Evolutionary conservation across 2,113 vertebrate genomes (phyloP), one percentile per base, ranked within the genome.

Genomic region (Petrocephalus microphthalmus): DNA sequence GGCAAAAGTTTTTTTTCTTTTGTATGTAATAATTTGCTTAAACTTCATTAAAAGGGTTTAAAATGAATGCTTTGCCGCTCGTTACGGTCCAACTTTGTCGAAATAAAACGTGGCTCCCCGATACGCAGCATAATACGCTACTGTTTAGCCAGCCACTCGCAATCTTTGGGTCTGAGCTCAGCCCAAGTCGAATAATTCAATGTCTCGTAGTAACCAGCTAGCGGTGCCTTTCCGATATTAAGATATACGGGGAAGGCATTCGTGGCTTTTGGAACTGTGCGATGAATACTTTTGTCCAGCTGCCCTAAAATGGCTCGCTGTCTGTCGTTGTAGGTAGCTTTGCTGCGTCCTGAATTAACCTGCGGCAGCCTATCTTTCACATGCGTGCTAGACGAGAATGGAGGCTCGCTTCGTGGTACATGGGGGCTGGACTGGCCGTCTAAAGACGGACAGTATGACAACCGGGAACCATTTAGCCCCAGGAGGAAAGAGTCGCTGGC

Each of bases 291-390:
- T 83, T 4, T 10, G 37, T n/a, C 81, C 22, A 42, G 45, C 37
- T 47, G 81, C 81, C 45, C 42, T 83, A 83, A 83, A 83, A 83
- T 47, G 81, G 81, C 81, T 83, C 81, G 81, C 45, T 20, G 81
- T 22, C 81, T 83, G 81, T 49, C 45, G 22, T 49, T 83, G 81
- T 45, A 83, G 29, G 33, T 19, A 13, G 33, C 71, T 78, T 42
- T 4, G 67, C 71, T 78, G 11, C 60, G 60, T 67, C 60, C 60
- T 29, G 60, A 29, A 67, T 67, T 67, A 67, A 67, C 25, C 60
- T 67, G 11, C 10, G n/a, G 11, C 60, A 67, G 60, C 60, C 60
- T 25, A 1, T 29, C 25, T 1, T 83, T 49, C 22, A n/a, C 81
- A 49, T 83, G 81, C 47, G 45, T 19, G 81, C 17, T 82, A 47